Base-by-base conservation (phyloP, 2,113 vertebrate species). In the Siniperca knerii region DNA sequence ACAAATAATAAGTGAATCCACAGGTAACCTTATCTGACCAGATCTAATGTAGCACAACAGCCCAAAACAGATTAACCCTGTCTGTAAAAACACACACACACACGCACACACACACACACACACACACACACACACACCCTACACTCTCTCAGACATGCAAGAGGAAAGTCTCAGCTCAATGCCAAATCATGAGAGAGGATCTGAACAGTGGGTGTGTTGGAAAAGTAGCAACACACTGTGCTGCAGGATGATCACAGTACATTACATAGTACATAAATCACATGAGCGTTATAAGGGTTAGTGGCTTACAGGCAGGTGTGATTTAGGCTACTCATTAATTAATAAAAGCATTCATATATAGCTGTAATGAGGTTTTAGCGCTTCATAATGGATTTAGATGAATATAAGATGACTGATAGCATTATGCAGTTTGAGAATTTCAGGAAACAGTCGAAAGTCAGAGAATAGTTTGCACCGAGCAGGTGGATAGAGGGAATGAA, bases 181-280 rank as follows among this genome's bases (percentile, higher is more conserved):
- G 84, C 16, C n/a, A 86, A 35, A 87, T 15, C 55, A 54, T 35
- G 48, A 37, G 18, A 68, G 46, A 44, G 4, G 48, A 75, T 84
- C 2, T 75, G 60, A 77, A 37, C 79, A 66, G 58, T 44, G 69
- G 20, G 18, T 77, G 86, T 83, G 82, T 68, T 83, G 77, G 79
- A 91, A 82, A 89, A 86, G 81, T 86, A 74, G 37, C 83, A 84
- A 54, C 80, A 83, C 18, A 44, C 76, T 81, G 25, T 74, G 66
- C 70, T 65, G 83, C 67, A 54, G 71, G 40, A 54, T 40, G 13
- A 55, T 18, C 61, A 57, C 16, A 10, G 18, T 25, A 10, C 48
- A 69, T 73, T 61, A 64, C 46, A 33, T 2, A 21, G 9, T 23
- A 11, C 15, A 81, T 61, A 58, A 72, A 80, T 78, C 68, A 74